A percentile compares a stretch with the other conserved stretches of the same genome.
These are phyloP conservation scores for Malthinus flaveolus DNA, from an alignment of 2,888 invertebrate species.

Conservation along the genomic window DNA sequence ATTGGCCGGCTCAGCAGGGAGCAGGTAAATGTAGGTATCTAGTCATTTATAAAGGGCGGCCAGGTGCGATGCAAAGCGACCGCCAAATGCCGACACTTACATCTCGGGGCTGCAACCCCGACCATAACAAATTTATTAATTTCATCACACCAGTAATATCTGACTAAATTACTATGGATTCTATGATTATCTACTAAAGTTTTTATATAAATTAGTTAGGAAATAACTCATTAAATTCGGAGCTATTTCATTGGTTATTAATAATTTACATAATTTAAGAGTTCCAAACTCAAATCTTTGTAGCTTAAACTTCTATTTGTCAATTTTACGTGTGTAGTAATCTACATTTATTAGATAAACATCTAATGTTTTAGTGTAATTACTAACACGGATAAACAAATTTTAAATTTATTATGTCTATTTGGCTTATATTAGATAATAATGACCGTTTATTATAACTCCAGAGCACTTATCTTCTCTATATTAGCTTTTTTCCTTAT, in stretches of 20 bases:
- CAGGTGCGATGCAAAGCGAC: conserved; percentile 45
- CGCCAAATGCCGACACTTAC: conserved; percentile 40
- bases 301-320: conserved; percentile 3
- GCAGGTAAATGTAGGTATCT: conserved; percentile 47
- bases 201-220: conserved; percentile 18
- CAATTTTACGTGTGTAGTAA: background rate
- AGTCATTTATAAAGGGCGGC: conserved; percentile 46
- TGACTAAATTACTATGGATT: conserved; percentile 21
- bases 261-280: conserved; percentile 7
- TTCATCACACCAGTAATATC: conserved; percentile 32
- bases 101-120: conserved; percentile 42
- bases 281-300: background rate
- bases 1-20: conserved; percentile 52
- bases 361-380: conserved; percentile 4
- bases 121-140: conserved; percentile 46
- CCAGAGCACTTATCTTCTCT: too few relatives aligned
- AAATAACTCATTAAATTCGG: conserved; percentile 7
- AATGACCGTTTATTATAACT: conserved; percentile 1
- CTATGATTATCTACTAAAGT: conserved; percentile 18
- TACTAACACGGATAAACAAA: conserved; percentile 5
- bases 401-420: conserved; percentile 2
- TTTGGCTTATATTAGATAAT: background rate
- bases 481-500: too few relatives aligned
- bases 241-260: conserved; percentile 6
- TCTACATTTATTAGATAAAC: conserved; percentile 5